Evolutionary conservation across 2,113 vertebrate species (phyloP), one percentile per base, ranked within the genome.

Genomic region (Plestiodon gilberti): DNA sequence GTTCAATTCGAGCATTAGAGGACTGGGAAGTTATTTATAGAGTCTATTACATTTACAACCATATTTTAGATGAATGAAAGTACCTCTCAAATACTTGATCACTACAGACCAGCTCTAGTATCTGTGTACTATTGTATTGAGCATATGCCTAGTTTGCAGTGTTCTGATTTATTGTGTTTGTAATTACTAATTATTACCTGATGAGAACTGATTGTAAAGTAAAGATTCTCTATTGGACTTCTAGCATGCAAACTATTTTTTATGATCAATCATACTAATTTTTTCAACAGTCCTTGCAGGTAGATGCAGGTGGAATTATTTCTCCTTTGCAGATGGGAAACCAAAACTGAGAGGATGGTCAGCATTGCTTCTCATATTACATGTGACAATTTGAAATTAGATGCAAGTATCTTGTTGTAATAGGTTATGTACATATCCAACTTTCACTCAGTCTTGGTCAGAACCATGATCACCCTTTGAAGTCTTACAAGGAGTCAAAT

Each of bases 1-100:
- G 0, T 87, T 79, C 84, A 18, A 1, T 87, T 91, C 90, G 65
- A 81, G 38, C 90, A 70, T 88, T 17, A 0, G 69, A 75, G 83
- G 81, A 75, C 83, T 86, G 82, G 23, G 1, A 81, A 73, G 83
- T 23, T 93, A 92, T 92, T 93, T 95, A 90, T 86, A 91, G 87
- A 85, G 84, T 87, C 48, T 85, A 14, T 92, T 89, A 77, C n/a
- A 17, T 87, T 92, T 90, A 30, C 78, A 81, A 79, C 83, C 84
- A 61, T n/a, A n/a, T n/a, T 77, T 90, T 86, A 90, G 83, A 33
- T 52, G 64, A 89, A 73, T 70, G 38, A 82, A 90, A 90, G 80
- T 65, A 79, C 83, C 5, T 64, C 86, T 83, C 38, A 75, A 28
- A 1, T 81, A 77, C 81, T 79, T 89, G 57, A 87, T 90, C 87